Base-by-base conservation (phyloP, 2,888 invertebrate genomes). In the Tenthredo mesomela region DNA sequence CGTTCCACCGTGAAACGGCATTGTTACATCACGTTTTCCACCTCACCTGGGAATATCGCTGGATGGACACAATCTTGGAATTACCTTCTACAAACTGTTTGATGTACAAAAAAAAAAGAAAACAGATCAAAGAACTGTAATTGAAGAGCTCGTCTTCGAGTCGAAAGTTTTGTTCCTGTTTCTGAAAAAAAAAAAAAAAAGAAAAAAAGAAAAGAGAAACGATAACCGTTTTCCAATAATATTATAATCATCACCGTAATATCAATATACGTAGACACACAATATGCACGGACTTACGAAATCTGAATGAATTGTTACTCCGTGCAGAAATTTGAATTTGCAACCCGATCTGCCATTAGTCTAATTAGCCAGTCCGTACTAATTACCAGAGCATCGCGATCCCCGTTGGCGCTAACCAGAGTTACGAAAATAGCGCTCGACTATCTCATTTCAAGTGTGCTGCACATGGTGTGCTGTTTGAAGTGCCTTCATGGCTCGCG, bases 1-100 rank as follows among this genome's bases (percentile, higher is more conserved):
- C 86, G 85, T 82, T 82, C 75, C 83, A 70, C 71, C 77, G 85
- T 84, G 82, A 83, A 85, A 84, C 85, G 70, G 85, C 84, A 71
- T 86, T 86, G 33, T 71, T 67, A 78, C 65, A 84, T 84, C 80
- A 80, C 80, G 80, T 80, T 80, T 80, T 61, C 58, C 80, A 25
- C 80, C 40, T 80, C 80, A 61, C 40, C 37, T 80, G 58, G 61
- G 58, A 80, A 80, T 80, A 80, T 40, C 21, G 58, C 80, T 61
- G 37, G 37, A 80, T 40, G 40, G 61, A 61, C 80, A 61, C 80
- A 29, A 80, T 80, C 58, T 80, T 80, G 61, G 29, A 80, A 80
- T 80, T 61, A 80, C 80, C 58, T 80, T 61, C 50, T 12, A 25
- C 61, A 50, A 29, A 77, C 75, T 25, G 75, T 75, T 75, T 47